phyloP scores from a whole-genome alignment of 2,797 vertebrate genomes.

The Oreochromis mossambicus region DNA sequence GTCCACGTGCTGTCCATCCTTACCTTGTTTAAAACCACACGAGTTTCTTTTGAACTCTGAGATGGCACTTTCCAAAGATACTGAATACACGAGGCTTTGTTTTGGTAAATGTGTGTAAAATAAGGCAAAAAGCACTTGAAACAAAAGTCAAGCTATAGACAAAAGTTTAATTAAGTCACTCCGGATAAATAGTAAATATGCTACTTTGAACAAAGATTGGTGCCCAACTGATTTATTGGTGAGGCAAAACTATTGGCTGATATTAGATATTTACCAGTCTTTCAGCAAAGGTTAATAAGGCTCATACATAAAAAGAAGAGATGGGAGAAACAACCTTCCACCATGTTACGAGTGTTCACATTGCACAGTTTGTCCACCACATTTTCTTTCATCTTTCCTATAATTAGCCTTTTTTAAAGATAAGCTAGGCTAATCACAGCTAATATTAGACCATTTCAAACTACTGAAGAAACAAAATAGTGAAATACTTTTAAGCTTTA shows the following conservation, averaged over 20 bases:
- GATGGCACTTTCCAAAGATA: neutral
- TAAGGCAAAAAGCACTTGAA: neutral
- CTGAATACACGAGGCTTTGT: accelerated
- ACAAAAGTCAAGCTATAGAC: neutral
- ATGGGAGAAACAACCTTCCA: neutral
- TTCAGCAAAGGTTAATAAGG: neutral
- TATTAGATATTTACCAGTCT: neutral
- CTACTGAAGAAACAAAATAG: neutral
- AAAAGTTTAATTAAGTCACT: neutral
- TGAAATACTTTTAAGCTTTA: neutral
- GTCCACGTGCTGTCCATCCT: neutral
- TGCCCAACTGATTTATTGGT: neutral
- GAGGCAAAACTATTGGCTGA: neutral
- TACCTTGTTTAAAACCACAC: neutral
- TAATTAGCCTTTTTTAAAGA: neutral
- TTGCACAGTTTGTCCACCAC: neutral
- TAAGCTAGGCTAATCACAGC: neutral
- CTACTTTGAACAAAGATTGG: neutral
- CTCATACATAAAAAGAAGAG: neutral
- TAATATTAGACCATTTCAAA: neutral
- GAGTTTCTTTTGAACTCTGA: neutral
- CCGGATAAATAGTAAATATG: neutral
- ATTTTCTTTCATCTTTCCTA: neutral
- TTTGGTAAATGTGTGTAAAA: neutral
- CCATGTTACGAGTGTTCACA: neutral